These are phyloP conservation scores for Urophycis tenuis DNA, from an alignment of 2,797 vertebrate species.

Conservation along the genomic window DNA sequence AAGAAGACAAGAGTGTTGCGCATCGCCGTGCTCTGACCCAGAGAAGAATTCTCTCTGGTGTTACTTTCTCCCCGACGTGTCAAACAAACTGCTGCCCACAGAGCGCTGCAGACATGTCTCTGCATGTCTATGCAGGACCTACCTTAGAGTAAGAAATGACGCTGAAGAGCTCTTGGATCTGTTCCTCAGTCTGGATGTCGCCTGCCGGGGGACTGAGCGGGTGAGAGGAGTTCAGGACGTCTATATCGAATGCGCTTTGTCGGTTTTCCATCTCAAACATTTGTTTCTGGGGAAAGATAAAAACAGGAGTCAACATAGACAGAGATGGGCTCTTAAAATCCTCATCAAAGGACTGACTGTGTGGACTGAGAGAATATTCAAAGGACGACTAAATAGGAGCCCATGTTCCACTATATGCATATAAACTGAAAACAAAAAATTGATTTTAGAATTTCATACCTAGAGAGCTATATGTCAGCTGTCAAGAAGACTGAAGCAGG, in stretches of 20 bases:
- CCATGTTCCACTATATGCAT: not conserved
- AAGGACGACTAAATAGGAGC: not conserved
- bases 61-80: not conserved
- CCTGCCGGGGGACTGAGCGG: slow-evolving; percentile 48
- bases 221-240: slow-evolving; percentile 60
- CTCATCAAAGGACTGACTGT: not conserved
- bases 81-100: not conserved
- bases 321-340: not conserved
- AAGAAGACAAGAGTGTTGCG: slow-evolving; percentile 14
- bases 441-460: not conserved
- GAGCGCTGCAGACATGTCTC: not conserved
- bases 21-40: not conserved
- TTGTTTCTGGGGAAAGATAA: slow-evolving; percentile 51
- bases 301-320: not conserved
- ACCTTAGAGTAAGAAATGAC: slow-evolving; percentile 70
- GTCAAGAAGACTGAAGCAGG: not conserved
- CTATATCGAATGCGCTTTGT: slow-evolving; percentile 47
- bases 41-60: not conserved
- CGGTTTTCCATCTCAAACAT: slow-evolving; percentile 33
- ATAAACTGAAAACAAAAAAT: not conserved
- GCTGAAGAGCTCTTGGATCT: slow-evolving; percentile 60
- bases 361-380: not conserved
- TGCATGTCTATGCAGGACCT: not conserved
- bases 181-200: slow-evolving; percentile 32
- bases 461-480: not conserved